These are phyloP conservation scores for Siphonodentalium dalli DNA, from an alignment of 2,888 invertebrate genomes.

Conservation along the genomic window DNA sequence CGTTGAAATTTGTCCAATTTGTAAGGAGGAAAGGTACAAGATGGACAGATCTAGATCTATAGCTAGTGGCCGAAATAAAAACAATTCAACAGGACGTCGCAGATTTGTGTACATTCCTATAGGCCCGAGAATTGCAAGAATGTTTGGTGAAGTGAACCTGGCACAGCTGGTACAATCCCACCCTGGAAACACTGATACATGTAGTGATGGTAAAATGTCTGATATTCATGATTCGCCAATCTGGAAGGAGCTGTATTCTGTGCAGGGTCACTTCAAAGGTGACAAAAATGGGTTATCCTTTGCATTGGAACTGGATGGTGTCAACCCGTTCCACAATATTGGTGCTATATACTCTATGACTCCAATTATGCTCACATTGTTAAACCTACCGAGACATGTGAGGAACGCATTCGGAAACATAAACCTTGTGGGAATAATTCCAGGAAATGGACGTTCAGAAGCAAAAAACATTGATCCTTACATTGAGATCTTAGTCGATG, in stretches of 20 bases:
- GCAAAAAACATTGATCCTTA: not conserved
- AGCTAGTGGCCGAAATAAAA: too few relatives aligned
- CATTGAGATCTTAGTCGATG: slow-evolving; percentile 10
- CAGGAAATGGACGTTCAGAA: not conserved
- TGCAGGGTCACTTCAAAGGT: slow-evolving; percentile 6
- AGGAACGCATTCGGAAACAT: slow-evolving; percentile 9
- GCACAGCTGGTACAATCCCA: slow-evolving; percentile 3
- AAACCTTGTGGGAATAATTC: slow-evolving; percentile 7
- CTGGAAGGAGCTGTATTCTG: slow-evolving; percentile 8
- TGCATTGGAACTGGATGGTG: slow-evolving; percentile 12
- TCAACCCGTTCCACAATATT: slow-evolving; percentile 15
- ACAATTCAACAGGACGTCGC: too few relatives aligned
- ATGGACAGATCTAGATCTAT: not conserved
- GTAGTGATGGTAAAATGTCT: not conserved
- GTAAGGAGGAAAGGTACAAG: not conserved
- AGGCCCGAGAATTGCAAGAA: slow-evolving; percentile 9
- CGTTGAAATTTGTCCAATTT: not conserved
- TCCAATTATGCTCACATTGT: slow-evolving; percentile 14
- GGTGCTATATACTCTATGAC: slow-evolving; percentile 14
- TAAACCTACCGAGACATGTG: slow-evolving; percentile 11
- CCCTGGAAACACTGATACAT: not conserved
- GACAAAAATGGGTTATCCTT: slow-evolving; percentile 7
- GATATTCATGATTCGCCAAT: slow-evolving; percentile 16
- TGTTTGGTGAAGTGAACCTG: slow-evolving; percentile 9
- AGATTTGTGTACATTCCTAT: not conserved